Evolutionary conservation across 1,140 invertebrate genomes (phyloP).

Genomic region (Heliconius hewitsoni): DNA sequence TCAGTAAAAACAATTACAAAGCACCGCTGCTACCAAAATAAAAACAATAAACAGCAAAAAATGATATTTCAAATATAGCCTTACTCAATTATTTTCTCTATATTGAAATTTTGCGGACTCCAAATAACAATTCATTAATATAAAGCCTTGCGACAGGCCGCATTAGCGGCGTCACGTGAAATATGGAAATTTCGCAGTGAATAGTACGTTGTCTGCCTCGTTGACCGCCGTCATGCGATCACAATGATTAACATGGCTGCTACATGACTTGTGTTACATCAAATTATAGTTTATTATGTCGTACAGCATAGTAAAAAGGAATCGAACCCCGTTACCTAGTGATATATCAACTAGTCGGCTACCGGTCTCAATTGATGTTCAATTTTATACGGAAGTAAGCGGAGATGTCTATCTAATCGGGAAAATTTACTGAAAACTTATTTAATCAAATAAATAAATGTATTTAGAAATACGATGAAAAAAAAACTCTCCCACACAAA

Average conservation of each 20-base stretch:
- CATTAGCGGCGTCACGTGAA: conserved; percentile 40
- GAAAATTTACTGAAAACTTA: too few relatives aligned
- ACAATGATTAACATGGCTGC: conserved; percentile 25
- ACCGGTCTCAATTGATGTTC: too few relatives aligned
- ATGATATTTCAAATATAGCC: not conserved
- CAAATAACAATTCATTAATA: conserved; percentile 38
- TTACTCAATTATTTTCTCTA: not conserved
- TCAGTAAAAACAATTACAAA: too few relatives aligned
- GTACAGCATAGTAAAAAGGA: not conserved
- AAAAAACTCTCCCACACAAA: not conserved
- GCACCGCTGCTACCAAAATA: too few relatives aligned
- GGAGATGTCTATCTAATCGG: too few relatives aligned
- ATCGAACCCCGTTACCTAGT: not conserved
- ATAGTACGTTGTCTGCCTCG: conserved; percentile 46
- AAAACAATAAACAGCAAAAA: too few relatives aligned
- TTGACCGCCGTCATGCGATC: conserved; percentile 50
- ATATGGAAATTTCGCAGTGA: conserved; percentile 46
- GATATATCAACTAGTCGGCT: not conserved
- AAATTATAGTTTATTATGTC: not conserved
- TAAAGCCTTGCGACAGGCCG: conserved; percentile 37
- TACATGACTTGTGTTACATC: conserved; percentile 15
- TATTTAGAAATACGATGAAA: too few relatives aligned
- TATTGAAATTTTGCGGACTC: conserved; percentile 18
- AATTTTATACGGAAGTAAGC: too few relatives aligned
- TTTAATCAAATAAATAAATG: too few relatives aligned